Evolutionary conservation across 2,888 invertebrate genomes (phyloP), one percentile per base, ranked within the genome.

Genomic region (Andricus curvator): DNA sequence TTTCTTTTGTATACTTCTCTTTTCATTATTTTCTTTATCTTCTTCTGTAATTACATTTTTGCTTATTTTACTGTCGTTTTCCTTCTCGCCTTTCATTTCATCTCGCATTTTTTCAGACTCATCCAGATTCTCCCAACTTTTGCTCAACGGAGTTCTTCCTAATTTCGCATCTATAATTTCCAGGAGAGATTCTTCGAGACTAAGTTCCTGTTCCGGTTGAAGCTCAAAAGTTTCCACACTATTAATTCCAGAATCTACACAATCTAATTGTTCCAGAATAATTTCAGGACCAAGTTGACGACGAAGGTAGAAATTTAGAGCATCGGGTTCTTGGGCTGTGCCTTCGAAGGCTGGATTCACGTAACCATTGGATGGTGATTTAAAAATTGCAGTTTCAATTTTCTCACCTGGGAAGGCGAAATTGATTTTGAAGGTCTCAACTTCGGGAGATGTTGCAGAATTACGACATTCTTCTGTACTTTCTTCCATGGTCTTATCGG

Each of bases 221-320:
- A 92, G 88, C 80, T 92, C 92, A 13, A 92, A 88, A n/a, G 92
- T 92, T 81, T 92, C 92, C 4, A 93, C 92, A 81, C 92, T 92
- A 62, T 93, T 92, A 81, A 93, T 92, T 4, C 92, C 92, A 15
- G 92, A 93, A 82, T 92, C 92, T 4, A 88, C 86, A 80, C 89
- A 91, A 78, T 92, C 92, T 29, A 87, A 78, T 60, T 89, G 88
- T 60, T 91, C 91, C 13, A 89, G 51, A 5, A 83, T 78, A 0
- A 83, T 84, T 37, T 77, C 67, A 4, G 77, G 44, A 62, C 77
- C 74, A 25, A 51, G 79, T 51, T 74, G 67, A 9, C 60, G 60
- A 44, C 79, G 80, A 9, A 89, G 83, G 62, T 88, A 87, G 70
- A 91, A 92, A 22, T 91, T 89, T n/a, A 92, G 70, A 5, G 89